These are phyloP conservation scores for Montipora capricornis DNA, from an alignment of 64 coral and sea anemone species.

Conservation along the genomic window DNA sequence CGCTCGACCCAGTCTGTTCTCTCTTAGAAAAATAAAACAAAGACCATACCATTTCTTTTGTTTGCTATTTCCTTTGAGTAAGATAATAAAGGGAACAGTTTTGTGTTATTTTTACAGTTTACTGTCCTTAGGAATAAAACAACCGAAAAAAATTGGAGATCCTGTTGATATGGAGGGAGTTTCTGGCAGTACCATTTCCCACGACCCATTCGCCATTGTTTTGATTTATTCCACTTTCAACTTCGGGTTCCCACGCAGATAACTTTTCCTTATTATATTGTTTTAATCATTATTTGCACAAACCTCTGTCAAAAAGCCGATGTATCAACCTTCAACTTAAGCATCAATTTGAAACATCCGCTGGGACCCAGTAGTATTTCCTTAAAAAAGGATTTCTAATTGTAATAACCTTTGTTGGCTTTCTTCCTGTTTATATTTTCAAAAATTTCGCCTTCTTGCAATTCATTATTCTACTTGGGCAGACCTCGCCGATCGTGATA, in stretches of 20 bases:
- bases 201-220: conserved; percentile 5
- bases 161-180: neutral
- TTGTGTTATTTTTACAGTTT: neutral
- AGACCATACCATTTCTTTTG: too few species aligned
- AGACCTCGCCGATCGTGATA: neutral
- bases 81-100: too few species aligned
- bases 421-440: too few species aligned
- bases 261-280: neutral
- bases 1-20: too few species aligned
- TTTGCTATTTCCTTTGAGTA: too few species aligned
- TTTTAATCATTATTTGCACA: neutral
- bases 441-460: too few species aligned
- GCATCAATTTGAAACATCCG: neutral
- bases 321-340: neutral
- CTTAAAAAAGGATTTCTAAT: too few species aligned
- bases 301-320: neutral
- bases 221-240: neutral
- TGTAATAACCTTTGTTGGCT: too few species aligned
- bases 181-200: conserved; percentile 3
- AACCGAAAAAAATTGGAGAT: neutral
- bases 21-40: too few species aligned
- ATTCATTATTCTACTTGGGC: too few species aligned
- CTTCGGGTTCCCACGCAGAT: conserved; percentile 23
- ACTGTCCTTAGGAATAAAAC: neutral
- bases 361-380: too few species aligned